These are phyloP conservation scores for Aurelia aurita complex sp. Pacific DNA, from an alignment of 30 jellyfish, hydroid and myxozoan genomes.

Conservation along the genomic window DNA sequence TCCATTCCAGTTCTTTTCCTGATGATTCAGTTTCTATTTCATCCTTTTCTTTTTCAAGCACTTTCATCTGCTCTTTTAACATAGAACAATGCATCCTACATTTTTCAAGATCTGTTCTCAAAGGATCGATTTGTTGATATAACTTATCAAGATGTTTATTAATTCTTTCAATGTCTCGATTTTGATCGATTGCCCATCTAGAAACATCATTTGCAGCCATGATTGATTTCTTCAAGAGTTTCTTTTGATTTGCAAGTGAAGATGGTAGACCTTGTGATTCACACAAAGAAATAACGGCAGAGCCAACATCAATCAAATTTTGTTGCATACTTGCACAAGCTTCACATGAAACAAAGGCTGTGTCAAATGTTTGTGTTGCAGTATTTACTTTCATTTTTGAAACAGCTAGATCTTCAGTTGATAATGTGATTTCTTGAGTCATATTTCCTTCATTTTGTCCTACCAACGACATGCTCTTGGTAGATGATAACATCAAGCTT, in stretches of 20 bases:
- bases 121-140: slow-evolving; percentile 57
- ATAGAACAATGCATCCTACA: slow-evolving; percentile 15
- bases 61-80: slow-evolving; percentile 45
- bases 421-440: slow-evolving; percentile 5
- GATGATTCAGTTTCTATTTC: slow-evolving; percentile 15
- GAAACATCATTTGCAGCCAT: slow-evolving; percentile 80
- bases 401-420: slow-evolving; percentile 27
- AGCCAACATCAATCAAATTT: slow-evolving; percentile 71
- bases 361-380: slow-evolving; percentile 89
- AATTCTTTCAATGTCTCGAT: slow-evolving; percentile 69
- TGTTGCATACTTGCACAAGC: slow-evolving; percentile 85
- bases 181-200: slow-evolving; percentile 81
- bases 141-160: slow-evolving; percentile 70
- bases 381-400: slow-evolving; percentile 29
- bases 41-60: slow-evolving; percentile 1
- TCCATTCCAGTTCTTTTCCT: slow-evolving; percentile 10
- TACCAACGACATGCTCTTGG: background rate
- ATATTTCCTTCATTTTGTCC: background rate
- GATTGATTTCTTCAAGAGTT: slow-evolving; percentile 50
- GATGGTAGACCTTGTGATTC: slow-evolving; percentile 94
- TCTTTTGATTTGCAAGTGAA: slow-evolving; percentile 76
- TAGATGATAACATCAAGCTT: background rate
- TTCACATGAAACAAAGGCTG: slow-evolving; percentile 89
- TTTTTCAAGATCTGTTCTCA: slow-evolving; percentile 51
- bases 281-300: slow-evolving; percentile 66